Conservation (phyloP, 1,140 invertebrate species). For the Ericerus pela region DNA sequence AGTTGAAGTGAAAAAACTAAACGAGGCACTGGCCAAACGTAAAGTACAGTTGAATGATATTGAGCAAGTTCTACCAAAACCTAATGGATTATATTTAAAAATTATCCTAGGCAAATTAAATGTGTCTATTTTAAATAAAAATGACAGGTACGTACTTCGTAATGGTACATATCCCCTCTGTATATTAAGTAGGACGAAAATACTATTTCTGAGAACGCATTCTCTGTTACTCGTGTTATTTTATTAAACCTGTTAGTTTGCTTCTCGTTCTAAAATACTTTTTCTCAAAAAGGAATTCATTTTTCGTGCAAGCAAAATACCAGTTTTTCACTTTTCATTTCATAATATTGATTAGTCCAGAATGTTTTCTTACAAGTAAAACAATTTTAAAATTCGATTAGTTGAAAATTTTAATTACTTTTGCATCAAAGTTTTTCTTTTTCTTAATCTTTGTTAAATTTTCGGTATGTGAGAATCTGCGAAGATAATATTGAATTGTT, state of each 20-base stretch:
- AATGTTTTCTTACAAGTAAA: no score
- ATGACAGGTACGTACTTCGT: conserved; percentile 63
- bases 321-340: no score
- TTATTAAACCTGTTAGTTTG: conserved; percentile 15
- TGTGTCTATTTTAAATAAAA: conserved; percentile 92
- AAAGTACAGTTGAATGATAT: conserved; percentile 68
- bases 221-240: conserved; percentile 13
- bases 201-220: not conserved
- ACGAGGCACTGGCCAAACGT: conserved; percentile 57
- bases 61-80: conserved; percentile 69
- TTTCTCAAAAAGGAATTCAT: no score
- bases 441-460: no score
- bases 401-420: no score
- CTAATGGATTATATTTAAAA: conserved; percentile 75
- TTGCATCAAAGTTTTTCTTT: no score
- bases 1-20: conserved; percentile 32
- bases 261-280: no score
- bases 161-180: not conserved
- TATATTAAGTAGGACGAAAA: not conserved
- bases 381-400: no score
- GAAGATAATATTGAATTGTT: no score
- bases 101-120: conserved; percentile 93
- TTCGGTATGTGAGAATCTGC: no score
- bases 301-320: no score
- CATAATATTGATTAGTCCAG: no score